A percentile compares a stretch with the other conserved stretches of the same genome.
Evolutionary conservation across 2,888 invertebrate genomes (phyloP).

Genomic region (Lepidochrysops patricia): DNA sequence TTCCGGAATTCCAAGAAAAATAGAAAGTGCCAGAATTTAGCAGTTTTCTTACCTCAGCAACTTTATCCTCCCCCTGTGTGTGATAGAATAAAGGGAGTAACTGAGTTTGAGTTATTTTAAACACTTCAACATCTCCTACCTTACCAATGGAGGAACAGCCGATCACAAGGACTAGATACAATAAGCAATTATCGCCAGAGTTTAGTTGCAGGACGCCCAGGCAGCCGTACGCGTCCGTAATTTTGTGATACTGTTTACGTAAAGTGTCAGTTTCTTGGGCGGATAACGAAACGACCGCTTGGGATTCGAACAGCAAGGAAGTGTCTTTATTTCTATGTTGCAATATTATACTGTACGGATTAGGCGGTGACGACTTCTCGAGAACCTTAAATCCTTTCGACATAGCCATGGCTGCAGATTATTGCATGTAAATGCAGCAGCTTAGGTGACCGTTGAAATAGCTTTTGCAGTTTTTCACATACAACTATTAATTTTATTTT

Average conservation of each 20-base stretch:
- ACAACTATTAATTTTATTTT: background rate
- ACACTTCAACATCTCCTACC: conserved; percentile 94
- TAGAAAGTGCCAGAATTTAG: conserved; percentile 99
- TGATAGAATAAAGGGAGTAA: conserved; percentile 90
- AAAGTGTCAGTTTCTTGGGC: conserved; percentile 91
- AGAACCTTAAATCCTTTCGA: conserved; percentile 93
- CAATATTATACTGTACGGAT: conserved; percentile 91
- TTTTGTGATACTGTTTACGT: conserved; percentile 90
- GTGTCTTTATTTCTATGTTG: conserved; percentile 92
- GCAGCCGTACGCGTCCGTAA: conserved; percentile 96
- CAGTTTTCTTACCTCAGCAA: conserved; percentile 84
- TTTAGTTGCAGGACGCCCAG: conserved; percentile 93
- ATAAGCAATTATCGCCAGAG: conserved; percentile 86
- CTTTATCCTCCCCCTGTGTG: conserved; percentile 75
- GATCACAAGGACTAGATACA: conserved; percentile 94
- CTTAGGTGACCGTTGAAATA: background rate
- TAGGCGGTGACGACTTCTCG: conserved; percentile 89
- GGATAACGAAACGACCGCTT: conserved; percentile 91
- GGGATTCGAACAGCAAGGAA: conserved; percentile 92
- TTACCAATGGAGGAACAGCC: conserved; percentile 98
- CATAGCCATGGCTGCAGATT: conserved; percentile 83
- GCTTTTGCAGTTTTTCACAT: background rate
- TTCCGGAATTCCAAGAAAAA: conserved; percentile 86
- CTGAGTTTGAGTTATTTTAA: conserved; percentile 93
- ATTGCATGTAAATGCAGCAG: conserved; percentile 28